Percentiles rank a stretch among this genome's conserved stretches.
phyloP scores from a whole-genome alignment of 2,888 invertebrate genomes.

The Microctonus brassicae region DNA sequence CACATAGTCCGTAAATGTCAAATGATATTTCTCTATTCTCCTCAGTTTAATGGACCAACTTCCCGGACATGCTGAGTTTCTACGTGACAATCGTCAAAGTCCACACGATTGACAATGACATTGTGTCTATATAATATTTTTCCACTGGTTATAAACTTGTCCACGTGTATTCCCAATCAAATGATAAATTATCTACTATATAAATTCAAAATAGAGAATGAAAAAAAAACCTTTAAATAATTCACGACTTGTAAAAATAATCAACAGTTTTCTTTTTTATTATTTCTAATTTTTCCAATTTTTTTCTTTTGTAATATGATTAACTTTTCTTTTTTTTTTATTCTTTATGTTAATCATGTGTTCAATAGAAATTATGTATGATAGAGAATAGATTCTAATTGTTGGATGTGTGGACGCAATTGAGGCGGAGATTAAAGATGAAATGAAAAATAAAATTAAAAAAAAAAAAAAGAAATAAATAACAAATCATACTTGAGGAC shows the following conservation, averaged over 20 bases:
- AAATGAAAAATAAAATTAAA: background rate
- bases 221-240: too few relatives aligned
- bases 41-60: conserved; percentile 60
- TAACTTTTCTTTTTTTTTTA: background rate
- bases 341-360: background rate
- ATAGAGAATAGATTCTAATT: background rate
- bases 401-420: background rate
- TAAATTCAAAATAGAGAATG: too few relatives aligned
- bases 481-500: conserved; percentile 29
- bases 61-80: conserved; percentile 68
- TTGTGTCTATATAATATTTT: conserved; percentile 48
- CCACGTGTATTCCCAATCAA: background rate
- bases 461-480: background rate
- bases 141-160: background rate
- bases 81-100: conserved; percentile 57
- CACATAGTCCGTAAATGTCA: conserved; percentile 56
- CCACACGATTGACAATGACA: conserved; percentile 63
- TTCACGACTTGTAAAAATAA: background rate
- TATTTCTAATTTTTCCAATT: background rate
- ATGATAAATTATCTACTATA: background rate
- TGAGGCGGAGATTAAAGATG: background rate
- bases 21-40: conserved; percentile 48
- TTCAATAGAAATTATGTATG: background rate
- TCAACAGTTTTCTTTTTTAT: background rate
- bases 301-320: background rate